Evolutionary conservation across 2,797 vertebrate species (phyloP), one percentile per base, ranked within the genome.

Genomic region (Clarias fuscus): DNA sequence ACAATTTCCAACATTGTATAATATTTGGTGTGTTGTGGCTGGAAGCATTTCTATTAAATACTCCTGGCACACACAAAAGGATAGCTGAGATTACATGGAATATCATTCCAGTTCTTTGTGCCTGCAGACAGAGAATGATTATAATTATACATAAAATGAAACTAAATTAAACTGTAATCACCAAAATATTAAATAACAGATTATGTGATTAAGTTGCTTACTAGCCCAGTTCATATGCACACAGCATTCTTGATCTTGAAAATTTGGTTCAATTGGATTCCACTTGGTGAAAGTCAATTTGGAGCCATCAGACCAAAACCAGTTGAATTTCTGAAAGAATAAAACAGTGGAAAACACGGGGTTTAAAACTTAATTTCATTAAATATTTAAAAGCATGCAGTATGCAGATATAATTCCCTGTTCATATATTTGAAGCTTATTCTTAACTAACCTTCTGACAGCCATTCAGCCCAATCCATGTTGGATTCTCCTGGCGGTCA

Each of bases 231-330:
- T 84, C 22, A 84, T 68, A n/a, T 68, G 62, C 11, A n/a, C 75
- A 59, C 75, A 85, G 22, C 73, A 68, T 43, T 84, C 83, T 22
- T 30, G 0, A 4, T 56, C 4, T 0, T 0, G 0, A 24, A 73
- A 76, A 61, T 65, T 67, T 20, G 83, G 72, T 7, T 84, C 40
- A 22, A 3, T 18, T 30, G 27, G n/a, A 13, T 53, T 84, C 83
- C 83, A 84, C 7, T 67, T 84, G 40, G 72, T 76, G 40, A 15
- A 84, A 14, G 17, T 33, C 3, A 65, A 1, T 76, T 64, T 77
- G n/a, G 61, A 65, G 1, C 72, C 71, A 56, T 84, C 83, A 53
- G 72, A 53, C 83, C 83, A 84, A 18, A 84, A 27, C 72, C 72
- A 84, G 2, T n/a, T 7, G 5, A 53, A 1, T 15, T 3, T 56